These are phyloP conservation scores for Frieseomelitta varia DNA, from an alignment of 1,140 invertebrate species.

Conservation along the genomic window DNA sequence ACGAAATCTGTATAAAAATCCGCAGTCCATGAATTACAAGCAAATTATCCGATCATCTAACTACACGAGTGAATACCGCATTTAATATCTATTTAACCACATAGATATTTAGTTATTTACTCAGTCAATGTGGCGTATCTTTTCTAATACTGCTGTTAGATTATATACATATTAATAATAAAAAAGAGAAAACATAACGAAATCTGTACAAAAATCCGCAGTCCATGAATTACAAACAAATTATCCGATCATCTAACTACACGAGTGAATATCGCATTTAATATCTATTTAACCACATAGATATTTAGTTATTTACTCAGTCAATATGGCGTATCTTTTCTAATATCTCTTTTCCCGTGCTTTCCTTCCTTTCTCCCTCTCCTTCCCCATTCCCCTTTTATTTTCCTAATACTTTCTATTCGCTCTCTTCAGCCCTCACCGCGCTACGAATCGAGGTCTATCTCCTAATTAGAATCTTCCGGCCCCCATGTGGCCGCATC, in stretches of 20 bases:
- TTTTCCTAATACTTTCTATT: not conserved
- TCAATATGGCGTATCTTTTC: not conserved
- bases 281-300: not conserved
- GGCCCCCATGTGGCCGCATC: conserved; percentile 65
- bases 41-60: not conserved
- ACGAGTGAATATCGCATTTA: not conserved
- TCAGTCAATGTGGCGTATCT: not conserved
- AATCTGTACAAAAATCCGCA: too few species aligned
- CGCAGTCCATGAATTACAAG: not conserved
- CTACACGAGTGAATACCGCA: not conserved
- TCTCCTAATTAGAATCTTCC: conserved; percentile 78
- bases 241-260: not conserved
- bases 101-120: not conserved
- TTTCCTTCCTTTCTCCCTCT: not conserved
- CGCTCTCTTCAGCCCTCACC: conserved; percentile 6
- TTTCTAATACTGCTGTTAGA: not conserved
- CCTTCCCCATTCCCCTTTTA: not conserved
- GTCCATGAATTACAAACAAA: not conserved
- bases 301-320: not conserved
- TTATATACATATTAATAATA: too few species aligned
- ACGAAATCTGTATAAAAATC: too few species aligned
- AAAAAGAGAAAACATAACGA: too few species aligned
- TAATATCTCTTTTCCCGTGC: not conserved
- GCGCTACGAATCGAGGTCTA: conserved; percentile 62
- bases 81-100: not conserved